A percentile compares a stretch with the other conserved stretches of the same genome.
phyloP scores from a whole-genome alignment of 2,797 vertebrate genomes.

The Hephaestus fuliginosus region DNA sequence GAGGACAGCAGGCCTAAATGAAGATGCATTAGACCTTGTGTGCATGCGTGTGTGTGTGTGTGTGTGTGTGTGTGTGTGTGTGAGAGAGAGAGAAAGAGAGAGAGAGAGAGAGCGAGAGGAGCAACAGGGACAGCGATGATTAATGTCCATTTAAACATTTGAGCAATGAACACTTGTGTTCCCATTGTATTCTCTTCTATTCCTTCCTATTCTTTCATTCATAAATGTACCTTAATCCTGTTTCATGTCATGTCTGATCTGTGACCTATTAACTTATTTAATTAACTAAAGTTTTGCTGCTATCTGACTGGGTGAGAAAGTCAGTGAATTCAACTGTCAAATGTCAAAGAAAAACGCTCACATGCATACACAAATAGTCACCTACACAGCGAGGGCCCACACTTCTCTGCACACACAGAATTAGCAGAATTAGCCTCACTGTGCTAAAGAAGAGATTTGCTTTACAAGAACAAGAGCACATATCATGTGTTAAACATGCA shows the following conservation, averaged over 20 bases:
- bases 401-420: neutral
- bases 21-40: constrained; percentile 79
- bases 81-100: constrained; percentile 2
- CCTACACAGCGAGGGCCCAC: neutral
- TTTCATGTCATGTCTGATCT: neutral
- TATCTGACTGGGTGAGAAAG: neutral
- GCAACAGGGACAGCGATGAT: constrained; percentile 62
- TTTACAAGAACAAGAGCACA: neutral
- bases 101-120: constrained; percentile 11
- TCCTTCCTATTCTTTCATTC: neutral
- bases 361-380: neutral
- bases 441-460: neutral
- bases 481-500: neutral
- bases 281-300: neutral
- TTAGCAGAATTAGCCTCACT: constrained; percentile 19
- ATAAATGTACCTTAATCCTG: constrained; percentile 12
- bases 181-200: constrained; percentile 14
- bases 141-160: constrained; percentile 70
- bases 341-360: neutral
- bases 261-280: neutral
- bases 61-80: constrained; percentile 7
- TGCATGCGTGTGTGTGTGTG: constrained; percentile 18
- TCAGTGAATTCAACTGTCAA: neutral
- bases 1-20: constrained; percentile 82
- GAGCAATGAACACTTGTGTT: constrained; percentile 52